phyloP scores from a whole-genome alignment of 2,797 vertebrate species.

The Cebuella pygmaea region DNA sequence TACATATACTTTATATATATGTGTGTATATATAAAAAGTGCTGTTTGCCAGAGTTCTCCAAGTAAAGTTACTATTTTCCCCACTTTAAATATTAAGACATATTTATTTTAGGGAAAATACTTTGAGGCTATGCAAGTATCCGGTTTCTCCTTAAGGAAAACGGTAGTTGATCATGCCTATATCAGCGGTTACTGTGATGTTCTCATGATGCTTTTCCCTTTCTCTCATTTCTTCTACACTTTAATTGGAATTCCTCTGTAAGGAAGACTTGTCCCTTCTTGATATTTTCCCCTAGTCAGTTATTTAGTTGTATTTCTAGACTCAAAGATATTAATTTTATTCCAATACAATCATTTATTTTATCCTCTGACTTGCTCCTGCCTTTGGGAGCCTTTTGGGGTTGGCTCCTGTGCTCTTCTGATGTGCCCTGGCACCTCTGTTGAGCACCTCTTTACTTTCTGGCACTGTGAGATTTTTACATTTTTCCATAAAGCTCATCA shows the following conservation, averaged over 20 bases:
- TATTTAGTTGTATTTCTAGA: not conserved
- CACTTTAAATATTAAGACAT: not conserved
- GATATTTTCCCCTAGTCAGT: not conserved
- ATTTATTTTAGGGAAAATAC: not conserved
- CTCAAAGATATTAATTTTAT: not conserved
- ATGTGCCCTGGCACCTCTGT: not conserved
- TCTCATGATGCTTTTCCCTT: not conserved
- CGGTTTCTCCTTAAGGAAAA: not conserved
- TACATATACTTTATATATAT: too few species aligned
- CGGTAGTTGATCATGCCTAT: not conserved
- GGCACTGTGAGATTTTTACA: not conserved
- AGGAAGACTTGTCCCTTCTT: not conserved
- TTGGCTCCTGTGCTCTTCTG: not conserved
- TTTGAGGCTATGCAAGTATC: not conserved
- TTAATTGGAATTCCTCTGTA: conserved; percentile 5
- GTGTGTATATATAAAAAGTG: too few species aligned
- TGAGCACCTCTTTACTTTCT: conserved; percentile 31
- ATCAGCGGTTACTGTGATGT: not conserved
- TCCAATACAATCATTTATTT: not conserved
- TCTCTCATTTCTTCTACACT: not conserved
- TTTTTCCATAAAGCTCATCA: conserved; percentile 48
- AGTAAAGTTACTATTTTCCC: not conserved
- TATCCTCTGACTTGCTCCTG: not conserved
- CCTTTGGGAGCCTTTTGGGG: not conserved
- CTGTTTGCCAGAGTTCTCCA: not conserved